Conservation (phyloP, 2,113 vertebrate species). For the Zosterops hypoxanthus region DNA sequence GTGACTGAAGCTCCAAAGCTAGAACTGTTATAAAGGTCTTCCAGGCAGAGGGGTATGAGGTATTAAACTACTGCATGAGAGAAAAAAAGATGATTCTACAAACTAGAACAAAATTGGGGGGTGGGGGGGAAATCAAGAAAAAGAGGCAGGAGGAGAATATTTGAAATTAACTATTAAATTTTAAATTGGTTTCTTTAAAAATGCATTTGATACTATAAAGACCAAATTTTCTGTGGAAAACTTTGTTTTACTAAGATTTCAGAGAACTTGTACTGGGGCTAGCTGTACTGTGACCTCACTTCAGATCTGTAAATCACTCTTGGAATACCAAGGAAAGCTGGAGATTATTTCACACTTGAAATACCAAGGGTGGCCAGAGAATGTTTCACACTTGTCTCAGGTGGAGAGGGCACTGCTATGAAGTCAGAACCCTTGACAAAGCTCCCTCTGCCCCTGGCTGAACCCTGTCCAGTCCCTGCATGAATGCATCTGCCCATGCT, state of each 20-base stretch:
- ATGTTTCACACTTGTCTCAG: neutral
- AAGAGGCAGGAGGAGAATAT: neutral
- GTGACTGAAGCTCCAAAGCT: neutral
- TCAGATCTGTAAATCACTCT: neutral
- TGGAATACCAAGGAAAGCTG: neutral
- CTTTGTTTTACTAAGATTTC: neutral
- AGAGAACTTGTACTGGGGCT: neutral
- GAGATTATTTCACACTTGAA: neutral
- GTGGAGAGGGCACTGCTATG: neutral
- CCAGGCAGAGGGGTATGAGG: neutral
- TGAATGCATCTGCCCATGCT: neutral
- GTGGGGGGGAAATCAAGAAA: neutral
- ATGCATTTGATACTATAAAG: neutral
- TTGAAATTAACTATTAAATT: neutral
- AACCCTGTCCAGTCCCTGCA: neutral
- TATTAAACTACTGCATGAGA: neutral
- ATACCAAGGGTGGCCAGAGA: neutral
- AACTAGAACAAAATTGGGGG: neutral
- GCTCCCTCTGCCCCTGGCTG: accelerated
- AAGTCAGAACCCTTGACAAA: neutral
- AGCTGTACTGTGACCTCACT: neutral
- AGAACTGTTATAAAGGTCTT: neutral
- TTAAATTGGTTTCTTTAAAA: neutral
- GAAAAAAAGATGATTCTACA: neutral
- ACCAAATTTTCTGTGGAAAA: neutral